Percentiles rank a stretch among this genome's conserved stretches.
These are phyloP conservation scores for Theocolax elegans DNA, from an alignment of 1,140 invertebrate species.

Conservation along the genomic window DNA sequence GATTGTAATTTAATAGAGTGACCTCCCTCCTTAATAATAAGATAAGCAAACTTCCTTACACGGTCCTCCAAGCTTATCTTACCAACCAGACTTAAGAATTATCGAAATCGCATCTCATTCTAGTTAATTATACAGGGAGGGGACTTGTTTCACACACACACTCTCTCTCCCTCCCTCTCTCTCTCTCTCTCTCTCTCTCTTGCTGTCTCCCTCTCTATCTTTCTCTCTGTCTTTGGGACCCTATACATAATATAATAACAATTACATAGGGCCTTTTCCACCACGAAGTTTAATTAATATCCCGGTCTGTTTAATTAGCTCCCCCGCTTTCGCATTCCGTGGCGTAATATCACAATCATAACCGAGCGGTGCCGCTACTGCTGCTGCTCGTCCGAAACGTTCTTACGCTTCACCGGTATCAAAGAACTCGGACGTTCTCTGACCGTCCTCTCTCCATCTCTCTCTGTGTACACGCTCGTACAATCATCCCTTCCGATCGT, in stretches of 20 bases:
- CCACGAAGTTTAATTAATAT: constrained; percentile 38
- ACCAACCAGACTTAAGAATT: background rate
- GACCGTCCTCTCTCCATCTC: no score
- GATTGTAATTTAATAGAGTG: constrained; percentile 26
- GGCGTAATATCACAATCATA: constrained; percentile 38
- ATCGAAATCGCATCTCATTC: constrained; percentile 29
- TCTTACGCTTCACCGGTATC: constrained; percentile 63
- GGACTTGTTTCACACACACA: background rate
- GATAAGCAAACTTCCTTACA: no score
- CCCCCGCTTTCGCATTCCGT: constrained; percentile 1
- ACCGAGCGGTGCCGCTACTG: background rate
- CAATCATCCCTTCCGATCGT: constrained; percentile 50
- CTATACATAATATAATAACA: no score
- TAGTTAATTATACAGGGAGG: constrained; percentile 26
- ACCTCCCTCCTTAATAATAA: no score
- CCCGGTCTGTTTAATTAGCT: constrained; percentile 22
- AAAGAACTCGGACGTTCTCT: constrained; percentile 48
- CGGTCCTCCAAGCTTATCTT: constrained; percentile 11
- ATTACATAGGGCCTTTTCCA: no score
- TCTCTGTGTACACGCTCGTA: background rate
- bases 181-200: background rate
- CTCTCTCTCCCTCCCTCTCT: background rate
- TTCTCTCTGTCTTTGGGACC: no score
- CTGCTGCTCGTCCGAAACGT: constrained; percentile 3
- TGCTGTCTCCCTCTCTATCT: no score